Conservation (phyloP, 2,797 vertebrate genomes). For the Platalea minor region DNA sequence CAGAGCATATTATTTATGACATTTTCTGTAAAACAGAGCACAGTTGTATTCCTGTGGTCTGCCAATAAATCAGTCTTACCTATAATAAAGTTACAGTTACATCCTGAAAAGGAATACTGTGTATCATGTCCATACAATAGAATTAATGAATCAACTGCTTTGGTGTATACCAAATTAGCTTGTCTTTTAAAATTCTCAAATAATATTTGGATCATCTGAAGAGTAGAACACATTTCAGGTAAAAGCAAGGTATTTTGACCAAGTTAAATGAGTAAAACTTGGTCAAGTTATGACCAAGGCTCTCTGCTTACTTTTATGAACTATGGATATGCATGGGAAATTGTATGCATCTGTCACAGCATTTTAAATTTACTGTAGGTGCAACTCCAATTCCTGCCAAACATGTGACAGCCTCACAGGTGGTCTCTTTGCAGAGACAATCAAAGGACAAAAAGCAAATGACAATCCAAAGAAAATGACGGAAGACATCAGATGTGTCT, state of each 20-base stretch:
- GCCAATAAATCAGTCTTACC: not conserved
- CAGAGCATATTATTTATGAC: conserved; percentile 28
- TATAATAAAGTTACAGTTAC: not conserved
- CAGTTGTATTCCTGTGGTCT: not conserved
- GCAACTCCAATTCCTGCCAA: not conserved
- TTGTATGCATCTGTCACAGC: not conserved
- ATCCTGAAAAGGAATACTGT: conserved; percentile 1
- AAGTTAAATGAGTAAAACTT: not conserved
- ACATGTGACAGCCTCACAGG: not conserved
- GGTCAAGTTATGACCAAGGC: not conserved
- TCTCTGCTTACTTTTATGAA: not conserved
- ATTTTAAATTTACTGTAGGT: not conserved
- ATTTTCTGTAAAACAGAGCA: conserved; percentile 27
- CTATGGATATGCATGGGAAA: not conserved
- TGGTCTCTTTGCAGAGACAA: not conserved
- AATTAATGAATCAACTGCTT: not conserved
- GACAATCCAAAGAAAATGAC: not conserved
- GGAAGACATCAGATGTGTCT: not conserved
- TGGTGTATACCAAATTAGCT: not conserved
- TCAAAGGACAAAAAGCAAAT: not conserved
- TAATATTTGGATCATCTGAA: not conserved
- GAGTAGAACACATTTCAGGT: not conserved
- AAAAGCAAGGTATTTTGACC: not conserved
- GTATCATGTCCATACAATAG: not conserved
- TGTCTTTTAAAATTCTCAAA: not conserved